These are phyloP conservation scores for Danio aesculapii DNA, from an alignment of 2,797 vertebrate species.

Conservation along the genomic window DNA sequence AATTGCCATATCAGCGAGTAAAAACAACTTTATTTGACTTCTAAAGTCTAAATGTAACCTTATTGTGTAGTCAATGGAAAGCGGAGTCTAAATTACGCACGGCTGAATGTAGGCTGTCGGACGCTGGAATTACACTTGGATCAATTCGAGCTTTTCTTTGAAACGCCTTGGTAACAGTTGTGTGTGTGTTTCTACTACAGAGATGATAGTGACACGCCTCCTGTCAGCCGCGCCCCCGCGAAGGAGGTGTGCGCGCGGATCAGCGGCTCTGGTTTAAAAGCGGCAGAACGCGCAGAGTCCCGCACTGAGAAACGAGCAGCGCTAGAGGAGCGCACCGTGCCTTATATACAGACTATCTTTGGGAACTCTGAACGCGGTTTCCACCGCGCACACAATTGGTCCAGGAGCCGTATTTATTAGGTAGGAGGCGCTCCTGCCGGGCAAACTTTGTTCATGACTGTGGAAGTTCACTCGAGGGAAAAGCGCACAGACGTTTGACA, in stretches of 20 bases:
- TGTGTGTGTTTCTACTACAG: not conserved
- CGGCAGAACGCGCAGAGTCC: not conserved
- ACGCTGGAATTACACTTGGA: slow-evolving; percentile 41
- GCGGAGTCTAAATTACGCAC: slow-evolving; percentile 49
- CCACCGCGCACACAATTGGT: slow-evolving; percentile 90
- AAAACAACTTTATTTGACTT: slow-evolving; percentile 26
- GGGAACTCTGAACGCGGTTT: slow-evolving; percentile 88
- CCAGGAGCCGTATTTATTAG: slow-evolving; percentile 73
- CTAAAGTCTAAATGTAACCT: slow-evolving; percentile 17
- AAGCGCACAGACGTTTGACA: slow-evolving; percentile 43
- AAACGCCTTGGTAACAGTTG: slow-evolving; percentile 25
- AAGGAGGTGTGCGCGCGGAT: slow-evolving; percentile 4
- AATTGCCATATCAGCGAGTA: slow-evolving; percentile 22
- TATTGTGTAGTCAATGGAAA: slow-evolving; percentile 33
- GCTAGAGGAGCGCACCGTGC: slow-evolving; percentile 62
- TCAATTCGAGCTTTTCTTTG: slow-evolving; percentile 36
- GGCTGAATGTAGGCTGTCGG: slow-evolving; percentile 3
- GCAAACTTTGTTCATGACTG: slow-evolving; percentile 71
- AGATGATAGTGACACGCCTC: slow-evolving; percentile 11
- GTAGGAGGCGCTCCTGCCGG: slow-evolving; percentile 77
- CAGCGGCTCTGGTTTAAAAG: slow-evolving; percentile 56
- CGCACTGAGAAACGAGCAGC: slow-evolving; percentile 10
- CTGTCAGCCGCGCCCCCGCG: not conserved
- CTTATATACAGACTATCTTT: slow-evolving; percentile 98
- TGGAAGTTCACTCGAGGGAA: slow-evolving; percentile 66